Percentiles rank a stretch among this genome's conserved stretches.
Conservation (phyloP, 2,113 vertebrate species). For the Muntiacus muntjak region DNA sequence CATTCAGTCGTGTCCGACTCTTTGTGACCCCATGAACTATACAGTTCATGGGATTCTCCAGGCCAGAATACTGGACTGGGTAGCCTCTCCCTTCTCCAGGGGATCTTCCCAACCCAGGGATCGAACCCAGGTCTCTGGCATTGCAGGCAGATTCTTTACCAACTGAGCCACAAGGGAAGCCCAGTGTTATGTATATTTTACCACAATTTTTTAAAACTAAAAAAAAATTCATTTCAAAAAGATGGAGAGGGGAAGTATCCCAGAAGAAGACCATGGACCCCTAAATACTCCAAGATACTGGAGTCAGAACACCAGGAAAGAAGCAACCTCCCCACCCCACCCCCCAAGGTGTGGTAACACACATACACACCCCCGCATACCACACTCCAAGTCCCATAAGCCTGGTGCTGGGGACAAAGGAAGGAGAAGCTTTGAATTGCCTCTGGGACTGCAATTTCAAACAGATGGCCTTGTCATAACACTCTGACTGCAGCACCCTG, state of each 20-base stretch:
- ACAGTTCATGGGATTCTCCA: no score
- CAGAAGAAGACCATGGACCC: neutral
- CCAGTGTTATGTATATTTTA: neutral
- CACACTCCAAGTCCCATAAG: neutral
- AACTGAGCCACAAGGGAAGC: no score
- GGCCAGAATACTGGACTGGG: no score
- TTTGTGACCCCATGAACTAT: no score
- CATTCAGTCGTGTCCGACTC: no score
- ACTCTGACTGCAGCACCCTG: neutral
- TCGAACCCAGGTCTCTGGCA: no score
- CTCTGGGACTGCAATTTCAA: neutral
- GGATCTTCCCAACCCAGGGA: no score
- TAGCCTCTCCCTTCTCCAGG: no score
- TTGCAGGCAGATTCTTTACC: no score
- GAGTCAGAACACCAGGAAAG: neutral
- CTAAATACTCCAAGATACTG: neutral
- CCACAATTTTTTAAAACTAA: neutral
- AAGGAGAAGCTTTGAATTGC: neutral
- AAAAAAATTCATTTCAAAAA: neutral
- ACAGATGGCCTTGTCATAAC: neutral
- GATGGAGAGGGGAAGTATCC: neutral
- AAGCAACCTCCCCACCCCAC: neutral
- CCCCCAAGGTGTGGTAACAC: rapidly evolving
- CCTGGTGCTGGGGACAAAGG: neutral
- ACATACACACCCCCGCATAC: no score